Base-by-base conservation (phyloP, 2,797 vertebrate species). In the Paedocypris micromegethes region DNA sequence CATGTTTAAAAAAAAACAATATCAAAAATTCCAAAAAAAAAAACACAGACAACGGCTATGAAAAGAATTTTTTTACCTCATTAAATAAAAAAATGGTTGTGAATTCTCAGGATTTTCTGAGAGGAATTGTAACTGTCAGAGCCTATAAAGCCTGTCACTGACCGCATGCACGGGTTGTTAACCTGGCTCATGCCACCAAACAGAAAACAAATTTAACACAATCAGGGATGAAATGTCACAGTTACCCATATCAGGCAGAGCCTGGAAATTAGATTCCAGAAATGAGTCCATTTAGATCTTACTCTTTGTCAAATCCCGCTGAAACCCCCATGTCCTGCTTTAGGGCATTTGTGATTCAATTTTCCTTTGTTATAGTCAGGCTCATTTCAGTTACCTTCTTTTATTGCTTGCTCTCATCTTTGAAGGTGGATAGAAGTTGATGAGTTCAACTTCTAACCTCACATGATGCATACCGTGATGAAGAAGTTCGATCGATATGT, bases 171-270 rank as follows among this genome's bases (percentile, higher is more conserved):
- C 60, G 59, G 50, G 41, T 64, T 66, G 66, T 68, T 66, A 61
- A 72, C 58, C 69, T 70, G 40, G 45, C 45, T 55, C 40, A 45
- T 43, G 66, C 61, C 57, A 62, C 39, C 61, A 55, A 78, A 57
- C 39, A 68, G 60, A 68, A 39, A 64, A 60, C 63, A 73, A 41
- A 66, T 71, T 66, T 72, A 78, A 78, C 72, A 76, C 51, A 76
- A 72, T 76, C 55, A 70, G 41, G 62, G 66, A 74, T 70, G 51
- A 79, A 76, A 76, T 74, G 72, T 76, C 74, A 72, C 72, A 70
- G 74, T 65, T 57, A 47, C 69, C 55, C 66, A 70, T 72, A 68
- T 59, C 50, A 58, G 46, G 58, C 66, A 72, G 62, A 51, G 47
- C 54, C 65, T 65, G 66, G 60, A 78, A 76, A 78, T 78, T 67